Evolutionary conservation across 2,113 vertebrate species (phyloP), one percentile per base, ranked within the genome.

Genomic region (Notarius quadriscutis): DNA sequence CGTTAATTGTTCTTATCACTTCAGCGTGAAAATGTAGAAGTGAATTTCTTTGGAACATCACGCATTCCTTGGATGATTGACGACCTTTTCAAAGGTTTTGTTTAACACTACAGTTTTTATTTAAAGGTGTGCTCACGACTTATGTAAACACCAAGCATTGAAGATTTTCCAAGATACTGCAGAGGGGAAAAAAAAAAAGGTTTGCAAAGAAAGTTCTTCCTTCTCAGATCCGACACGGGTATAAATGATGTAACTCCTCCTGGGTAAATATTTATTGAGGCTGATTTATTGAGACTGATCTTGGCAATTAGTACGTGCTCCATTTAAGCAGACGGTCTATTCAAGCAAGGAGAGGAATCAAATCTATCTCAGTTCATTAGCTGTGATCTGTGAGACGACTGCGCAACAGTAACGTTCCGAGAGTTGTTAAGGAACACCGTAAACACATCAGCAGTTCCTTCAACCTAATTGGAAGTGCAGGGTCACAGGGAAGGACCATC

Each of bases 221-320:
- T 75, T 53, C 75, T 78, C 75, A 7, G 25, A 25, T 27, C 20
- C 50, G n/a, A 15, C 27, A 1, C 50, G 14, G 20, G 51, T 53
- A 53, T 77, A 75, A 85, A 82, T 81, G 30, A 84, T 67, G 50
- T 34, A 22, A 75, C 25, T 30, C 41, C 63, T 78, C 41, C 34
- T 53, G 53, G 81, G 53, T 83, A 85, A 87, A 87, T 77, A 74
- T 84, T 80, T 77, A 84, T 77, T 60, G 51, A 81, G 86, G 90
- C 84, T 86, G 85, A 90, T 86, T 51, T 75, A 85, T 75, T 67
- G 63, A 88, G 85, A 90, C 75, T 72, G 80, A 90, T 86, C 74
- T 81, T 25, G 11, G 62, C 22, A 25, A 90, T 87, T 83, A 91
- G 77, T 77, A 72, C 27, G 48, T 27, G 27, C 67, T 67, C 27